Base-by-base conservation (phyloP, 2,888 invertebrate species). In the Drosophila greeni region DNA sequence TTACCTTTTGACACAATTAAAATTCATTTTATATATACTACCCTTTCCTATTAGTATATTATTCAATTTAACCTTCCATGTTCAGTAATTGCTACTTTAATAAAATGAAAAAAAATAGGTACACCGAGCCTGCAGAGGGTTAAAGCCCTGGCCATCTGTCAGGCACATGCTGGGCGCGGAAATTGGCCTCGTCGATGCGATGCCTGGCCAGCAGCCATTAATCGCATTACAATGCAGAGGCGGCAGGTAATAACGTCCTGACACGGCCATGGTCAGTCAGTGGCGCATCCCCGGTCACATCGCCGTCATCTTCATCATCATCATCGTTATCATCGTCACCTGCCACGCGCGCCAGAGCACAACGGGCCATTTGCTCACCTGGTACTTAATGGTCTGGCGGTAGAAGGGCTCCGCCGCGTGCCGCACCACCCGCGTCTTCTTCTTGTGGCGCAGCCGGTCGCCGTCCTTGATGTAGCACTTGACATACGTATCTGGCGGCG, bases 401-500 rank as follows among this genome's bases (percentile, higher is more conserved):
- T 94, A 97, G 82, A 94, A 92, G 6, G 97, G 97, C 86, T 95
- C 95, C 59, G 93, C 92, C 51, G 94, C 93, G 85, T 95, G 95
- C 55, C 95, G 92, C 20, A 95, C 91, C 29, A 96, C 94, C 45
- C 95, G 92, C 2, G 97, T 97, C 89, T 97, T 97, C 85, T 96
- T 94, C 89, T 97, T 97, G 88, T 96, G 95, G 65, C 97, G 90
- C 92, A 95, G 94, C 74, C 95, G 93, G 73, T 95, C 95, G 24
- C 95, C 95, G 86, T 97, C 96, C 62, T 95, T 93, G 65, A 97
- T 91, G 87, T 97, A 97, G 74, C 96, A 97, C 90, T 97, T 97
- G 55, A 97, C 96, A 90, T 97, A 97, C 20, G 97, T 97, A 87
- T 97, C 97, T 86, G 93, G 91, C 75, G 93, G 92, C 53, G 93